Conservation (phyloP, 2,888 invertebrate species). For the Phyllotreta cruciferae region DNA sequence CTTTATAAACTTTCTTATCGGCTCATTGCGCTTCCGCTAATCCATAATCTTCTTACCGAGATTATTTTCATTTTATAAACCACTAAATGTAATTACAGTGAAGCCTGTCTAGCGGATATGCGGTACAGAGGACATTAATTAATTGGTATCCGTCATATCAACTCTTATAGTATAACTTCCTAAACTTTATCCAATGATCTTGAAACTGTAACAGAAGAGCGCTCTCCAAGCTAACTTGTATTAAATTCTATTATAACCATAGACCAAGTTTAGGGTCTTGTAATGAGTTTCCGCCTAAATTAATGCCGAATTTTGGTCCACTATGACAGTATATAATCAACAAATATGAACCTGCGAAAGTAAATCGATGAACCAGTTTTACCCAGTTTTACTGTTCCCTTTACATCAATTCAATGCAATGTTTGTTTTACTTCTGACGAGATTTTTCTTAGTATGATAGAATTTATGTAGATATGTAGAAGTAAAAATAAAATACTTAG, state of each 20-base stretch:
- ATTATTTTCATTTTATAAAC: background rate
- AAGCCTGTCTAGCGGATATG: conserved; percentile 9
- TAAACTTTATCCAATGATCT: conserved; percentile 30
- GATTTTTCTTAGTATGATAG: no score
- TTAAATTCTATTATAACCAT: conserved; percentile 29
- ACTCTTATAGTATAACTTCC: conserved; percentile 25
- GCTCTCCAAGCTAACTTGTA: conserved; percentile 27
- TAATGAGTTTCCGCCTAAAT: conserved; percentile 31
- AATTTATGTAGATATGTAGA: no score
- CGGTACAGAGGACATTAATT: conserved; percentile 27
- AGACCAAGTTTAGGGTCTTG: conserved; percentile 28
- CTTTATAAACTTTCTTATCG: background rate
- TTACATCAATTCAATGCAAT: no score
- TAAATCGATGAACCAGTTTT: no score
- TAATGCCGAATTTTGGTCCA: conserved; percentile 27
- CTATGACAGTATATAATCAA: conserved; percentile 16
- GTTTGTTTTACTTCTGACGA: no score
- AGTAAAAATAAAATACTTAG: no score
- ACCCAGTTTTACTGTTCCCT: no score
- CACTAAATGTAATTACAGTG: conserved; percentile 17
- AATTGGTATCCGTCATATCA: conserved; percentile 31
- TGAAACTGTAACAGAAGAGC: conserved; percentile 26
- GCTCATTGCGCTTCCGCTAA: background rate
- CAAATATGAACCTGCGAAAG: conserved; percentile 4
- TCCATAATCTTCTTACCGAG: background rate